Base-by-base conservation (phyloP, 2,797 vertebrate species). In the Protosalanx chinensis region DNA sequence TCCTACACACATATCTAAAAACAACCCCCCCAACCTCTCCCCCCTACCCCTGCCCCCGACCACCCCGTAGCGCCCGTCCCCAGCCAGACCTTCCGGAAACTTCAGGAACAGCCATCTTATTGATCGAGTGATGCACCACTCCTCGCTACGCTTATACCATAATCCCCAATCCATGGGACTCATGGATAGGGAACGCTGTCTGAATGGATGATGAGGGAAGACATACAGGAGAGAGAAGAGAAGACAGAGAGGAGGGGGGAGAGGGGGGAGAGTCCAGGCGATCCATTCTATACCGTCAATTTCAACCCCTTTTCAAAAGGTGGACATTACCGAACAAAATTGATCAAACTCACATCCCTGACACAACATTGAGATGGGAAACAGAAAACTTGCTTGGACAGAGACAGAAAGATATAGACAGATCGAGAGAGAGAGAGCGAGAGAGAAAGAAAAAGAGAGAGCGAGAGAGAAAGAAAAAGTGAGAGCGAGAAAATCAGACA, bases 91-190 rank as follows among this genome's bases (percentile, higher is more conserved):
- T 20, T 35, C 33, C 20, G 70, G 53, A 74, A 75, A 66, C 74
- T 79, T 72, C 35, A 67, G 76, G 49, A 76, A 61, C 51, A 30
- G 35, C 37, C 33, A 62, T 3, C 49, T 12, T 60, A 76, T 71
- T 8, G 74, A 82, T 76, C 69, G 33, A 27, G 69, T 33, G 46
- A 60, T 59, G 67, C 72, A 74, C 67, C 60, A 64, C 64, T 68
- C 57, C 58, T 73, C 68, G 74, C 72, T 77, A 75, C 75, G 74
- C 72, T 59, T 77, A 78, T 71, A 75, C 79, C 49, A 72, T 73
- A 79, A 78, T 82, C 72, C 73, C 56, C 67, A 74, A 80, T 80
- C 74, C 77, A 79, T 72, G 70, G 57, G 58, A 69, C 68, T 56
- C 66, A 75, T 72, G 79, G 75, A 74, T 37, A n/a, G 18, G 51